phyloP scores from a whole-genome alignment of 2,113 vertebrate genomes.

The Blennius ocellaris region DNA sequence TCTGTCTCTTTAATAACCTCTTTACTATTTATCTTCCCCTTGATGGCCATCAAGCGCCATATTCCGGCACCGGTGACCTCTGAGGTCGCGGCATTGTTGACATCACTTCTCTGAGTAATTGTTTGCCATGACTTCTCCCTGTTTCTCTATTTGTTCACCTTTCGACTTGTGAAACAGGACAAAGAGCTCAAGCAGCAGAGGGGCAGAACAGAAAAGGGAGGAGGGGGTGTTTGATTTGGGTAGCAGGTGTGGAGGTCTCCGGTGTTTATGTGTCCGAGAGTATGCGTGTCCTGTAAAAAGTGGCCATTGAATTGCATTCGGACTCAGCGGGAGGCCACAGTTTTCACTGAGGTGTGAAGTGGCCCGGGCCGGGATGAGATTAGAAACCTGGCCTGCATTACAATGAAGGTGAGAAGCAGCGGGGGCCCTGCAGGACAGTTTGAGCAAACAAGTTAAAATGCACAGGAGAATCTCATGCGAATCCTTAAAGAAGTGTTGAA shows the following conservation, averaged over 20 bases:
- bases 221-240: constrained; percentile 55
- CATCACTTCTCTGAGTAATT: constrained; percentile 64
- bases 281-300: constrained; percentile 44
- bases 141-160: constrained; percentile 70
- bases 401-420: constrained; percentile 72
- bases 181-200: constrained; percentile 41
- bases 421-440: constrained; percentile 49
- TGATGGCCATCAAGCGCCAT: constrained; percentile 51
- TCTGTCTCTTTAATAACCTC: constrained; percentile 53
- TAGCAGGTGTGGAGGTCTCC: constrained; percentile 56
- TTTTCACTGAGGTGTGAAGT: constrained; percentile 75
- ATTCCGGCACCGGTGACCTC: constrained; percentile 58
- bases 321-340: constrained; percentile 62
- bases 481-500: constrained; percentile 50
- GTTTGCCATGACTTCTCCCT: constrained; percentile 11
- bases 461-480: constrained; percentile 38
- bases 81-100: constrained; percentile 54
- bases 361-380: constrained; percentile 60
- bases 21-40: constrained; percentile 69
- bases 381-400: constrained; percentile 72
- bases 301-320: constrained; percentile 58
- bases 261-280: constrained; percentile 38
- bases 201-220: constrained; percentile 13
- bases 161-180: constrained; percentile 57
- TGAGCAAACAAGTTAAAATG: constrained; percentile 64